Conservation (phyloP, 2,797 vertebrate genomes). For the Heteromormyrus szaboi region DNA sequence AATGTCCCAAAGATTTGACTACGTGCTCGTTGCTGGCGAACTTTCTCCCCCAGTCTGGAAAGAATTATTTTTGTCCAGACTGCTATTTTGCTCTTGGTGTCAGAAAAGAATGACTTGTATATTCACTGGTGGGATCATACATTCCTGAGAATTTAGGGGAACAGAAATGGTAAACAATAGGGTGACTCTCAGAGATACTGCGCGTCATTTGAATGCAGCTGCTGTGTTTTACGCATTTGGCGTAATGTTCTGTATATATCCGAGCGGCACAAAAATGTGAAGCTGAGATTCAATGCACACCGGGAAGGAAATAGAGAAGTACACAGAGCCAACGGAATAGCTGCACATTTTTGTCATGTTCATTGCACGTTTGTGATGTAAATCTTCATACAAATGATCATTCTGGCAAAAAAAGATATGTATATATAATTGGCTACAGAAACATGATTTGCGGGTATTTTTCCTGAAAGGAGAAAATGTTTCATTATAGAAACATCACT, state of each 20-base stretch:
- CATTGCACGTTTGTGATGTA: neutral
- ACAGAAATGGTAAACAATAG: conserved; percentile 39
- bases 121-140: conserved; percentile 40
- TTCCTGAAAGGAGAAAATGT: neutral
- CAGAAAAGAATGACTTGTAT: conserved; percentile 41
- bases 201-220: conserved; percentile 45
- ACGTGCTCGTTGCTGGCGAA: conserved; percentile 40
- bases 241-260: conserved; percentile 34
- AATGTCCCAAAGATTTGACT: conserved; percentile 35
- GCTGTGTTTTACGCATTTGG: conserved; percentile 26
- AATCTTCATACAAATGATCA: neutral
- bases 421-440: neutral
- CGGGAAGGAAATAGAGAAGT: neutral
- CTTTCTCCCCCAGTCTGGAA: conserved; percentile 38
- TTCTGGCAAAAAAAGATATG: neutral
- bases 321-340: neutral
- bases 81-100: conserved; percentile 40
- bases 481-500: neutral
- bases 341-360: neutral
- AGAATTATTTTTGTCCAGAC: conserved; percentile 40
- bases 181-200: conserved; percentile 24
- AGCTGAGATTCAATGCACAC: neutral
- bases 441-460: neutral
- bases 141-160: conserved; percentile 37
- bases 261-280: conserved; percentile 22